Base-by-base conservation (phyloP, 2,797 vertebrate species). In the Clarias laeviceps region DNA sequence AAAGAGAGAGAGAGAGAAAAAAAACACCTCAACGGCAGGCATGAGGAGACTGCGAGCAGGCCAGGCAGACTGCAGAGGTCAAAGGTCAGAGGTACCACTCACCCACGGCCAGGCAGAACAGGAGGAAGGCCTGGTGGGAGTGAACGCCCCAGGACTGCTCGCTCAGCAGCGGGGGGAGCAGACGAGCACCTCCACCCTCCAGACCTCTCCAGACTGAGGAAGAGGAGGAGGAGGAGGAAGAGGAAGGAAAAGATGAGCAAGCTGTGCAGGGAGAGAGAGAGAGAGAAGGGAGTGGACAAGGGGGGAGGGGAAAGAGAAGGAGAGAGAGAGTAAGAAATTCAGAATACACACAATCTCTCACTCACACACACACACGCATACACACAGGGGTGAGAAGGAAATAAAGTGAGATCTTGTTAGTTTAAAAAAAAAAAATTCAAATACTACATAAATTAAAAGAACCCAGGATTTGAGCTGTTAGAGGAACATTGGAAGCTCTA, bases 31-130 rank as follows among this genome's bases (percentile, higher is more conserved):
- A 82, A 73, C 68, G 14, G 68, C 68, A 62, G 40, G 69, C 54
- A 45, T 7, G 68, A 73, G 56, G 45, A 40, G 40, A 69, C 32
- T 4, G 80, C 4, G 8, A 69, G 40, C 5, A 66, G 50, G 70
- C 22, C 18, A 70, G 70, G 81, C 85, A 76, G 77, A 34, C 82
- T 54, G 18, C 77, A 86, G 40, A 65, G n/a, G 40, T 79, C 76
- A 79, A 64, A 45, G 85, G 90, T 90, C 91, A 91, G 83, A 92
- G 90, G 92, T 91, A 93, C 92, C 90, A 96, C 97, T 98, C 95
- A 99, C 98, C 98, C 94, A 95, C 92, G 85, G 97, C 98, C 91
- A 98, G 96, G 92, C 98, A 99, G 97, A 98, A 97, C 95, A 99
- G 98, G 83, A 93, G 95, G 91, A 99, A 97, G 85, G 93, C 91